Conservation (phyloP, 2,888 invertebrate species). For the Drosophila tripunctata region DNA sequence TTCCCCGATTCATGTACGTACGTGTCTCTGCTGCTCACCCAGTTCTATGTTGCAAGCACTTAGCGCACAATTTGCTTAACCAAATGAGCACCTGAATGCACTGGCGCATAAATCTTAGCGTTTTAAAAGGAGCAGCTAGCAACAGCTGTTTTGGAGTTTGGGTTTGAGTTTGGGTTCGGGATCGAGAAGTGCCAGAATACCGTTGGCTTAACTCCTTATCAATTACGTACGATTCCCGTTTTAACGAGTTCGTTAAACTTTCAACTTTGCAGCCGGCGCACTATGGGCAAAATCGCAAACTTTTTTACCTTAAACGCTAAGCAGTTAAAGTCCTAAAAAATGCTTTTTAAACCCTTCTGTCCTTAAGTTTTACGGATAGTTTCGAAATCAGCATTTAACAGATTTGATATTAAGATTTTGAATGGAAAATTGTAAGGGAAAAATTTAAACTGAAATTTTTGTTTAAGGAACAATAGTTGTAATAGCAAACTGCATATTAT, state of each 20-base stretch:
- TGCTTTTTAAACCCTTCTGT: no score
- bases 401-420: no score
- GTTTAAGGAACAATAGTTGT: no score
- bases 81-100: conserved; percentile 56
- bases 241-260: conserved; percentile 80
- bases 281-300: no score
- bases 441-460: no score
- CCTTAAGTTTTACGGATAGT: no score
- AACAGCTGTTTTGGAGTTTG: conserved; percentile 57
- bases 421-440: no score
- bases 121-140: conserved; percentile 3
- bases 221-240: conserved; percentile 78
- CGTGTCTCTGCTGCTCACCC: no score
- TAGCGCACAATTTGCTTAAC: conserved; percentile 67
- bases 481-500: no score
- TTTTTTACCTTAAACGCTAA: not conserved
- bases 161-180: not conserved
- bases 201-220: conserved; percentile 67
- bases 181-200: conserved; percentile 36
- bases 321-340: no score
- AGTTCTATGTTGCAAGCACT: conserved; percentile 38
- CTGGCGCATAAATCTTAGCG: conserved; percentile 62
- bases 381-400: no score
- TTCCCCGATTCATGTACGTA: not conserved
- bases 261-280: conserved; percentile 67